A percentile compares a stretch with the other conserved stretches of the same genome.
phyloP scores from a whole-genome alignment of 2,797 vertebrate genomes.

The Cirrhinus molitorella region DNA sequence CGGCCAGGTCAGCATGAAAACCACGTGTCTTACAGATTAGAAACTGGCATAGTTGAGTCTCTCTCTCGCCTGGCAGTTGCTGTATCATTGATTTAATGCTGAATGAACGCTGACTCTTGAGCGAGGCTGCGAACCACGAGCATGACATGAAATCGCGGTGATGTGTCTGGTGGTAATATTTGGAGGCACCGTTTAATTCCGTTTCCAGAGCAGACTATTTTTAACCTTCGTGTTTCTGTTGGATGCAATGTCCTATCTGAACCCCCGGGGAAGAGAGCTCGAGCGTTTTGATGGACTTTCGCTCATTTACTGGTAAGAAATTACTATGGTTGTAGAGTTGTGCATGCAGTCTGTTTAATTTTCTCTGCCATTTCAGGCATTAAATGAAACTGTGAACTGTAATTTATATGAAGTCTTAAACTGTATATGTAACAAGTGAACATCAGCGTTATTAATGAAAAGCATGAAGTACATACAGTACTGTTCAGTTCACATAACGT shows the following conservation, averaged over 20 bases:
- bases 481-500: background rate
- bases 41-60: slow-evolving; percentile 49
- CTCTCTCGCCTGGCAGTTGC: slow-evolving; percentile 44
- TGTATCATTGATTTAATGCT: slow-evolving; percentile 65
- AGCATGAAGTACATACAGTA: background rate
- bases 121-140: slow-evolving; percentile 35
- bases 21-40: slow-evolving; percentile 68
- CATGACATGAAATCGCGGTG: slow-evolving; percentile 46
- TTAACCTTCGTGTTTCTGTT: slow-evolving; percentile 18
- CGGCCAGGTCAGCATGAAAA: slow-evolving; percentile 64
- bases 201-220: slow-evolving; percentile 35
- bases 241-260: slow-evolving; percentile 83
- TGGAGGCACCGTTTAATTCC: slow-evolving; percentile 31
- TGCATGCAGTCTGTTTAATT: background rate
- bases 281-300: slow-evolving; percentile 88
- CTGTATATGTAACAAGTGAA: background rate
- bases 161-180: slow-evolving; percentile 54
- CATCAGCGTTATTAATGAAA: background rate
- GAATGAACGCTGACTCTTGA: slow-evolving; percentile 70
- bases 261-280: slow-evolving; percentile 78
- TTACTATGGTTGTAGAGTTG: background rate
- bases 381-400: background rate
- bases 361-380: background rate
- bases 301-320: slow-evolving; percentile 88
- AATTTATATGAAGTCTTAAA: background rate